Base-by-base conservation (phyloP, 2,888 invertebrate genomes). In the Lucinisca nassula region DNA sequence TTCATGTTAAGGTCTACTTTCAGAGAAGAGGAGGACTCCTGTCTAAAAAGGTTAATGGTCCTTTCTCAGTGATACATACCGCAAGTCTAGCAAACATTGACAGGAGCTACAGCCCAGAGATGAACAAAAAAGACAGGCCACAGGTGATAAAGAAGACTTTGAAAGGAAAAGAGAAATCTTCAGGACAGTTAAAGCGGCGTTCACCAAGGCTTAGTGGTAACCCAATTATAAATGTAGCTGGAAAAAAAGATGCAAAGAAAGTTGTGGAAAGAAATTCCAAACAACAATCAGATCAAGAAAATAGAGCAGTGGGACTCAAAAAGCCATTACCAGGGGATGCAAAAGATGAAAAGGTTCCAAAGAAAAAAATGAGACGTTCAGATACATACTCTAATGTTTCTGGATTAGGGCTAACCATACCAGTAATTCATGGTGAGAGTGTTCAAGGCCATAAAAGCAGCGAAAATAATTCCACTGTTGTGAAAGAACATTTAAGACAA, bases 51-150 rank as follows among this genome's bases (percentile, higher is more conserved):
- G 92, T 91, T 21, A 88, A 91, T 45, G 90, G 91, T 17, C 94
- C 94, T 55, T 92, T 92, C 70, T 91, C 93, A 51, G 92, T 95
- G 6, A 84, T 95, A 27, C 93, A 95, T 51, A 95, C 95, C 27
- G 88, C 92, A 70, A 93, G 93, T 49, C 86, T 95, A 12, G 91
- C 93, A 21, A 93, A 89, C 78, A 94, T 95, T 76, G 91, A 90
- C 38, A 89, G 92, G 17, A 92, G 90, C 70, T 95, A 95, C 90
- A 93, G 93, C 75, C 93, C 92, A 77, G 88, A 91, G 74, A 35
- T 40, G 24, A 80, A 45, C 24, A 67, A 45, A 40, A 45, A 74
- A 24, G 4, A n/a, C 3, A n/a, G 2, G 38, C 35, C 27, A 35
- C 72, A 32, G 32, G 30, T 10, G 30, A n/a, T n/a, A n/a, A n/a